phyloP scores from a whole-genome alignment of 2,113 vertebrate species.

The Hymenochirus boettgeri region DNA sequence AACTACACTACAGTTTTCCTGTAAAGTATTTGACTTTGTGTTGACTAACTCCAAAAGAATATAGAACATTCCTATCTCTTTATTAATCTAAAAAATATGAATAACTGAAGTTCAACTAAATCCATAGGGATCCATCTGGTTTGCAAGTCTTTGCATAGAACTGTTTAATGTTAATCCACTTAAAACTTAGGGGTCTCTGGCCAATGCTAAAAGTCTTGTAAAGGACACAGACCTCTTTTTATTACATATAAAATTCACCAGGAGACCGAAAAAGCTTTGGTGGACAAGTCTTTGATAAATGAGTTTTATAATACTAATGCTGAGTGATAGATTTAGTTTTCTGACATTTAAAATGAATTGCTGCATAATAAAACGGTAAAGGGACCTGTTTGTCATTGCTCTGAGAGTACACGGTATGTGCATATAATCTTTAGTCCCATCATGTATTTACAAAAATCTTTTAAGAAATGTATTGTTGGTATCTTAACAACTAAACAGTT shows the following conservation, averaged over 20 bases:
- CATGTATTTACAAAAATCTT: too few relatives aligned
- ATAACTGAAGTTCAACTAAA: conserved; percentile 34
- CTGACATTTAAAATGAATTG: conserved; percentile 33
- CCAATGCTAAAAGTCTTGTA: conserved; percentile 14
- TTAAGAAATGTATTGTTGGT: too few relatives aligned
- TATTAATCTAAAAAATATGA: conserved; percentile 38
- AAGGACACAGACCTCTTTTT: conserved; percentile 16
- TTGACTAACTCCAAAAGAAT: not conserved
- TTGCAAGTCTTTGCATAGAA: conserved; percentile 54
- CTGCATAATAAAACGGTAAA: conserved; percentile 11
- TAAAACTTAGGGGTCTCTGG: conserved; percentile 34
- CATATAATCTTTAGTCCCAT: conserved; percentile 2
- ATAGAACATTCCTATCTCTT: conserved; percentile 38
- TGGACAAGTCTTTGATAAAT: conserved; percentile 26
- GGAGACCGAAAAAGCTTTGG: conserved; percentile 25
- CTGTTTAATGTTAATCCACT: conserved; percentile 46
- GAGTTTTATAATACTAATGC: conserved; percentile 24
- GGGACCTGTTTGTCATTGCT: conserved; percentile 18
- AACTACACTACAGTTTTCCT: too few relatives aligned
- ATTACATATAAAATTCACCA: conserved; percentile 22
- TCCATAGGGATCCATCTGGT: conserved; percentile 52
- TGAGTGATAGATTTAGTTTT: conserved; percentile 27
- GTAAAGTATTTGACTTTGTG: too few relatives aligned
- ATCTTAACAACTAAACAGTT: too few relatives aligned
- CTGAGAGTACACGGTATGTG: conserved; percentile 1